Conservation (phyloP, 2,797 vertebrate genomes). For the Benthosema pterotum region DNA sequence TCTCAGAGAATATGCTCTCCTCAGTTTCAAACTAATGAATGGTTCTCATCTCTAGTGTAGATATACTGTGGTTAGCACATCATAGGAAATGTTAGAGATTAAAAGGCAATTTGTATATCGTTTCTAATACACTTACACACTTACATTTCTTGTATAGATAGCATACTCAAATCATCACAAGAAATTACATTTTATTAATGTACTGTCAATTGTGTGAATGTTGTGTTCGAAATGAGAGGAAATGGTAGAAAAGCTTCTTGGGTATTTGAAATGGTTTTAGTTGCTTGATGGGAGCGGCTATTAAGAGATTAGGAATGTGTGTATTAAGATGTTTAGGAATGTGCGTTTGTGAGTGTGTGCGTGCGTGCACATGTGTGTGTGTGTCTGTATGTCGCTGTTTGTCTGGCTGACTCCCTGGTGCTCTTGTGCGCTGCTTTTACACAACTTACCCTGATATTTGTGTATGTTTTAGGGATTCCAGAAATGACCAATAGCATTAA, state of each 20-base stretch:
- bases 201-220: constrained; percentile 59
- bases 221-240: constrained; percentile 37
- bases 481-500: constrained; percentile 52
- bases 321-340: constrained; percentile 29
- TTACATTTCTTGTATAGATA: constrained; percentile 55
- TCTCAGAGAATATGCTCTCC: constrained; percentile 35
- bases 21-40: constrained; percentile 51
- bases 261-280: constrained; percentile 14
- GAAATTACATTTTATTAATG: constrained; percentile 54
- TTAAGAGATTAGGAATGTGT: constrained; percentile 33
- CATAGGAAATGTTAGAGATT: constrained; percentile 61
- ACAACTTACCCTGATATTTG: constrained; percentile 49
- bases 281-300: constrained; percentile 7
- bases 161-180: constrained; percentile 45
- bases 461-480: constrained; percentile 37
- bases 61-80: constrained; percentile 60
- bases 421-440: constrained; percentile 77
- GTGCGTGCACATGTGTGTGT: constrained; percentile 17
- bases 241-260: constrained; percentile 8
- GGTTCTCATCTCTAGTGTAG: constrained; percentile 40
- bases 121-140: constrained; percentile 58
- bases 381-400: constrained; percentile 31
- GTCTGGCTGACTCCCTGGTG: constrained; percentile 50
- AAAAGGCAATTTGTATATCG: constrained; percentile 44
- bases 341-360: constrained; percentile 11